phyloP scores from a whole-genome alignment of 2,797 vertebrate species.

The Ciconia nigra region DNA sequence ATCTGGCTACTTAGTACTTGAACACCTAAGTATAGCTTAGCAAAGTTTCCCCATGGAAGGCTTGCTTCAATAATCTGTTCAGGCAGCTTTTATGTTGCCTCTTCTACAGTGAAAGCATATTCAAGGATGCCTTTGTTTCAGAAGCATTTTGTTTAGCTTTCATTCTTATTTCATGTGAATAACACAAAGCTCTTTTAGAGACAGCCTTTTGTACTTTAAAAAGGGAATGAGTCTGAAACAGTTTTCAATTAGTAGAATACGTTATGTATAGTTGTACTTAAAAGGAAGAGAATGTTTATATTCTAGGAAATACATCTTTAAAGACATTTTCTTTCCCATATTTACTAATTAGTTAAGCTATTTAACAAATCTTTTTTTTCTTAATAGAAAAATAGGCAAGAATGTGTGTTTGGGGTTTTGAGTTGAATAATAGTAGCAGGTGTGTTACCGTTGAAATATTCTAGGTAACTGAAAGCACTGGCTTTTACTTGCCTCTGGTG shows the following conservation, averaged over 20 bases:
- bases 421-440: neutral
- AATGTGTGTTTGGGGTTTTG: neutral
- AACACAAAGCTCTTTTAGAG: neutral
- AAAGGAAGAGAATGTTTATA: neutral
- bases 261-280: neutral
- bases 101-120: neutral
- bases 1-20: neutral
- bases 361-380: neutral
- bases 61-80: neutral
- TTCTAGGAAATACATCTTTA: neutral
- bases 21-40: neutral
- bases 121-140: neutral
- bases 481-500: neutral
- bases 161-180: neutral
- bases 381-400: neutral
- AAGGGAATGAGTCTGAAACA: neutral
- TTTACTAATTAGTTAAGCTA: neutral
- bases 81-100: neutral
- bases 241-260: neutral
- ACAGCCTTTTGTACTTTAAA: neutral
- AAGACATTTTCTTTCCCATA: neutral
- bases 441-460: neutral
- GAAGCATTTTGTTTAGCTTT: neutral
- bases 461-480: neutral
- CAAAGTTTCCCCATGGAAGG: neutral